Percentiles rank a stretch among this genome's conserved stretches.
These are phyloP conservation scores for Desmodus rotundus DNA, from an alignment of 2,113 vertebrate genomes.

Conservation along the genomic window DNA sequence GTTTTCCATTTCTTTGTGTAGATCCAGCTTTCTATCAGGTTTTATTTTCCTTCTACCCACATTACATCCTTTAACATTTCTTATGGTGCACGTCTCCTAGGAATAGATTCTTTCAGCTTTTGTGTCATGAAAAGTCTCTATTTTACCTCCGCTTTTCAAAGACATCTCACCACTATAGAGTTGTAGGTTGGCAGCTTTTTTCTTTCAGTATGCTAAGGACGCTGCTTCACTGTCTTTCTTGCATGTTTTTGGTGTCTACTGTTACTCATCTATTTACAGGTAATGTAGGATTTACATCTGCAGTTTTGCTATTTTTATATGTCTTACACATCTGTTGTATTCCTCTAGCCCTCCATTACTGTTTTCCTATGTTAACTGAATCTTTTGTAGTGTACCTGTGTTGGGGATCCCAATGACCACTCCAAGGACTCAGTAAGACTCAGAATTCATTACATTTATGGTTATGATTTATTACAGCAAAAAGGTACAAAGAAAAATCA, in stretches of 20 bases:
- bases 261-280: not conserved
- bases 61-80: not conserved
- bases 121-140: not conserved
- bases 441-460: not conserved
- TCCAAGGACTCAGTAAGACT: not conserved
- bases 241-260: not conserved
- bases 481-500: not conserved
- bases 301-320: slow-evolving; percentile 10
- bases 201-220: not conserved
- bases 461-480: not conserved
- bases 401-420: not conserved
- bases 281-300: not conserved
- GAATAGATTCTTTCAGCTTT: not conserved
- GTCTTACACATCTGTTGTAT: not conserved
- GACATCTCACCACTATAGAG: not conserved
- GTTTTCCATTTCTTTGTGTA: not conserved
- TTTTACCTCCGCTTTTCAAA: not conserved
- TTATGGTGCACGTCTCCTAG: not conserved
- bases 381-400: not conserved
- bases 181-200: not conserved
- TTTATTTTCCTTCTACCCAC: not conserved
- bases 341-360: not conserved
- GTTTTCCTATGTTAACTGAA: not conserved
- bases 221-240: not conserved
- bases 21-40: not conserved